Percentiles rank a stretch among this genome's conserved stretches.
phyloP scores from a whole-genome alignment of 2,797 vertebrate species.

The Protosalanx chinensis region DNA sequence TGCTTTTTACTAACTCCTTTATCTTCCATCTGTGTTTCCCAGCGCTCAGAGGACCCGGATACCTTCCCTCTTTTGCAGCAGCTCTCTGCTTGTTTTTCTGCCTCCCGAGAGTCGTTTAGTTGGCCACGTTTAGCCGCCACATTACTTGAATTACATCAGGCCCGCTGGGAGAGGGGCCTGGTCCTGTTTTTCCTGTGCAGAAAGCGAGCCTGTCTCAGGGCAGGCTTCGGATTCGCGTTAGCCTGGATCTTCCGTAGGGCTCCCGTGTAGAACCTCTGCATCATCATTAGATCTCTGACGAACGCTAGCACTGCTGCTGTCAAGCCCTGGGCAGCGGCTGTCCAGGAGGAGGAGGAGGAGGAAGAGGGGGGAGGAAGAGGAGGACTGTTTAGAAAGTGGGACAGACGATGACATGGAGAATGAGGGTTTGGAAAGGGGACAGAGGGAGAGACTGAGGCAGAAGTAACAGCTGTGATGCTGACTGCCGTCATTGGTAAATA shows the following conservation, averaged over 20 bases:
- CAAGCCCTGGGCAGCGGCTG: conserved; percentile 42
- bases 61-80: background rate
- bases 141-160: conserved; percentile 54
- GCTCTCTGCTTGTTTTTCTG: conserved; percentile 15
- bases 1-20: background rate
- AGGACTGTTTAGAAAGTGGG: conserved; percentile 23
- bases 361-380: background rate
- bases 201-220: conserved; percentile 29
- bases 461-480: conserved; percentile 51
- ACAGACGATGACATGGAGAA: background rate
- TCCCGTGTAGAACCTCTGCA: conserved; percentile 46
- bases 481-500: conserved; percentile 66
- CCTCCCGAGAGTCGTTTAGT: conserved; percentile 57
- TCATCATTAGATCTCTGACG: conserved; percentile 66
- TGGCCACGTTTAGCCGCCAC: conserved; percentile 44
- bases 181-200: conserved; percentile 27
- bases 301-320: conserved; percentile 47
- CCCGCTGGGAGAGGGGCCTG: conserved; percentile 29
- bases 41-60: background rate
- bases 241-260: conserved; percentile 44
- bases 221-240: conserved; percentile 46
- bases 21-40: background rate
- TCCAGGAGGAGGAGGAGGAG: conserved; percentile 5
- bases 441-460: conserved; percentile 45
- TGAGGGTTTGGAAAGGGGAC: conserved; percentile 16